Conservation (phyloP, 2,113 vertebrate genomes). For the Stegostoma tigrinum region DNA sequence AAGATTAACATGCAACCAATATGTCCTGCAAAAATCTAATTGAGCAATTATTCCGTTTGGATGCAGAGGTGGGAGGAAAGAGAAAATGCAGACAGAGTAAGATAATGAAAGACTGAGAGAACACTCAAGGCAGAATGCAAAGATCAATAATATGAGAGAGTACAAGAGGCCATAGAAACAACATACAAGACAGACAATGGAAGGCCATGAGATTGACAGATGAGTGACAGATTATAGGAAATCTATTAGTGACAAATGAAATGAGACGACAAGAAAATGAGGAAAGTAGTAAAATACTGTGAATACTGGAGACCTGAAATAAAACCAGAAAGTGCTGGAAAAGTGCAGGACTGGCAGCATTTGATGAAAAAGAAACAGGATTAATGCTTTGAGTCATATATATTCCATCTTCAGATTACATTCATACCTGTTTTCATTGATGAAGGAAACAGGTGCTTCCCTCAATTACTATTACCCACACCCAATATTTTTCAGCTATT, state of each 20-base stretch:
- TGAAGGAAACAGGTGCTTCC: neutral
- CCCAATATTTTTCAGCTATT: neutral
- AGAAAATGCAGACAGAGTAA: neutral
- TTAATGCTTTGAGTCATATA: too few species aligned
- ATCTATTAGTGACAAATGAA: neutral
- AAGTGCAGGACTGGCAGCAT: too few species aligned
- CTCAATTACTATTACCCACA: neutral
- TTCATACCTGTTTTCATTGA: too few species aligned
- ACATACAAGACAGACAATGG: neutral
- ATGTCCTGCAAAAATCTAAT: neutral
- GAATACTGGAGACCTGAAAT: too few species aligned
- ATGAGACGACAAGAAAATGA: neutral
- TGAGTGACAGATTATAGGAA: neutral
- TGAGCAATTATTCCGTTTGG: neutral
- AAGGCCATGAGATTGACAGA: neutral
- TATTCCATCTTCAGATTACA: too few species aligned
- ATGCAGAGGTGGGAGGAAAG: neutral
- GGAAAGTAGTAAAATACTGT: too few species aligned
- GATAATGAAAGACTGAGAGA: neutral
- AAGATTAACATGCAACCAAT: neutral
- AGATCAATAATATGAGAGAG: neutral
- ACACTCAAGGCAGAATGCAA: neutral
- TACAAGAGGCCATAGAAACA: too few species aligned
- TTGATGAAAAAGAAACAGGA: too few species aligned
- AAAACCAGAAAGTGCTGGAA: too few species aligned